Evolutionary conservation across 2,797 vertebrate species (phyloP).

Genomic region (Delichon dasypus): DNA sequence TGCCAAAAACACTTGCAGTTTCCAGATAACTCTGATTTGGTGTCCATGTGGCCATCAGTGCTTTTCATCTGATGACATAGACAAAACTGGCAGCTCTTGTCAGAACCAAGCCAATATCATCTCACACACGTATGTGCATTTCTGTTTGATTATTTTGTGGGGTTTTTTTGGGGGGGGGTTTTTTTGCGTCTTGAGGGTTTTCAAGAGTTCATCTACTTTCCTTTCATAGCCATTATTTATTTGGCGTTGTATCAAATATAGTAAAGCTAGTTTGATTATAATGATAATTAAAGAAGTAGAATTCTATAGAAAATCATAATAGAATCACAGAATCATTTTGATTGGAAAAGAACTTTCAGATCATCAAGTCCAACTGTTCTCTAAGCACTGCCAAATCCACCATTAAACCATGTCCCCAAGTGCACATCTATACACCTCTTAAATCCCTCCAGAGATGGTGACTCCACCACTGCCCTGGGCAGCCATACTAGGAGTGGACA

Average conservation of each 20-base stretch:
- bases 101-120: constrained; percentile 35
- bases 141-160: neutral
- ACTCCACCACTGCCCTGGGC: neutral
- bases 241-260: neutral
- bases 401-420: neutral
- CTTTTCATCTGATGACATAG: constrained; percentile 44
- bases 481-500: neutral
- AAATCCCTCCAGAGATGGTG: neutral
- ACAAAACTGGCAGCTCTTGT: constrained; percentile 49
- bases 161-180: too few relatives aligned
- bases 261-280: neutral
- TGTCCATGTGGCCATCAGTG: constrained; percentile 43
- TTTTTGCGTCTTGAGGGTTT: neutral
- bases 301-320: neutral
- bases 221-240: neutral
- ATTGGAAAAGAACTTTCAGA: neutral
- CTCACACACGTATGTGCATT: constrained; percentile 16
- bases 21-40: constrained; percentile 27
- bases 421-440: neutral
- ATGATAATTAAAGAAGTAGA: neutral
- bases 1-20: constrained; percentile 42
- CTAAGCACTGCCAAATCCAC: neutral
- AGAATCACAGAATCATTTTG: neutral
- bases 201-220: neutral
- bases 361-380: neutral